These are phyloP conservation scores for Pseudocheirus occidentalis DNA, from an alignment of 2,797 vertebrate species.

Conservation along the genomic window DNA sequence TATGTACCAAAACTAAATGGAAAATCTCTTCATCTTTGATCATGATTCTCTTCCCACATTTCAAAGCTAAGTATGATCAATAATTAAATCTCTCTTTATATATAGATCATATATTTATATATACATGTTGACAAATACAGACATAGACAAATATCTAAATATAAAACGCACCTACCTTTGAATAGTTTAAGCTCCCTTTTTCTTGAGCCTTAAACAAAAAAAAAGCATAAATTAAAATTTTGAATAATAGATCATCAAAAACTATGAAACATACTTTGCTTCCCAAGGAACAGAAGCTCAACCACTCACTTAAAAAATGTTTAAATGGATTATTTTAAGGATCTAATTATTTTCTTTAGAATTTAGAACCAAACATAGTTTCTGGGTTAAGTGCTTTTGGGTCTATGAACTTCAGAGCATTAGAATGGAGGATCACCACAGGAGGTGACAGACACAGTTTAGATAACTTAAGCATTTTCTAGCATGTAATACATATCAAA, in stretches of 20 bases:
- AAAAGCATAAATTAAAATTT: conserved; percentile 60
- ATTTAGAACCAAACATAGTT: not conserved
- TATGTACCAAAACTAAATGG: conserved; percentile 18
- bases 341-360: not conserved
- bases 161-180: conserved; percentile 88
- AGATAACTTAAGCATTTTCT: not conserved
- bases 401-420: not conserved
- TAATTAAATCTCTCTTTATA: not conserved
- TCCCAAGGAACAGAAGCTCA: conserved; percentile 62
- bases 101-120: not conserved
- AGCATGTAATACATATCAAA: not conserved
- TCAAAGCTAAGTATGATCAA: conserved; percentile 35
- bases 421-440: not conserved
- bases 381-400: not conserved
- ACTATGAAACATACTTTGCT: conserved; percentile 47
- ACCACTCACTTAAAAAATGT: not conserved
- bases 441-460: not conserved
- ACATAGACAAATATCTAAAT: not conserved
- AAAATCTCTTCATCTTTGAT: conserved; percentile 27
- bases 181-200: conserved; percentile 89
- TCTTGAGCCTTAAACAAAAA: conserved; percentile 88
- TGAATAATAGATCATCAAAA: conserved; percentile 50
- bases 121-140: not conserved
- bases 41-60: conserved; percentile 44
- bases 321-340: not conserved